Conservation (phyloP, 2,797 vertebrate genomes). For the Silurus lanzhouensis region DNA sequence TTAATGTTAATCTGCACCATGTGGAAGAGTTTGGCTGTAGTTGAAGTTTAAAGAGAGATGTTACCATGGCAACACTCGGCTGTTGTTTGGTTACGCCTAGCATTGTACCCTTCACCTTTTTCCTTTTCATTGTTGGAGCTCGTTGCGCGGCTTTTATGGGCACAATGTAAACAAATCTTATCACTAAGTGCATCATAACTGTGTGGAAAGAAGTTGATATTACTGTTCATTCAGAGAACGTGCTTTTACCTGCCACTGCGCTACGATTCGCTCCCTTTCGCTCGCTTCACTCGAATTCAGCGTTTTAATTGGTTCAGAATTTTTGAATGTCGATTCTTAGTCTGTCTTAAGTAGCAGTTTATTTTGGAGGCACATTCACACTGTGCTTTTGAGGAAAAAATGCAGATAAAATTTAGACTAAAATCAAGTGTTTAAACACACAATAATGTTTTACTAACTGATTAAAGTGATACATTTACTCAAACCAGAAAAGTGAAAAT, state of each 20-base stretch:
- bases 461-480: no score
- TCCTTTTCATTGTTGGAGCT: slow-evolving; percentile 27
- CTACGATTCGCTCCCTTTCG: not conserved
- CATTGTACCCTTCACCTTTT: slow-evolving; percentile 46
- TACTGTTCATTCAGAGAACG: slow-evolving; percentile 11
- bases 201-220: slow-evolving; percentile 37
- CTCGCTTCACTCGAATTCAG: not conserved
- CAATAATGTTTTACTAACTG: not conserved
- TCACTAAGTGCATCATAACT: not conserved
- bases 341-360: no score
- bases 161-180: slow-evolving; percentile 39
- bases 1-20: not conserved
- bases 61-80: not conserved
- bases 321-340: no score
- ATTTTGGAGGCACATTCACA: not conserved
- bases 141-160: slow-evolving; percentile 45
- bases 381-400: not conserved
- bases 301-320: not conserved
- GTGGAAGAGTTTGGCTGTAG: not conserved
- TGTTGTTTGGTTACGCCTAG: slow-evolving; percentile 64
- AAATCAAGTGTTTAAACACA: not conserved
- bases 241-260: not conserved
- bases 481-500: no score
- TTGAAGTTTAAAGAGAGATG: not conserved
- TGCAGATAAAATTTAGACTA: not conserved